Evolutionary conservation across 2,797 vertebrate genomes (phyloP), one percentile per base, ranked within the genome.

Genomic region (Parauchenoglanis ngamensis): DNA sequence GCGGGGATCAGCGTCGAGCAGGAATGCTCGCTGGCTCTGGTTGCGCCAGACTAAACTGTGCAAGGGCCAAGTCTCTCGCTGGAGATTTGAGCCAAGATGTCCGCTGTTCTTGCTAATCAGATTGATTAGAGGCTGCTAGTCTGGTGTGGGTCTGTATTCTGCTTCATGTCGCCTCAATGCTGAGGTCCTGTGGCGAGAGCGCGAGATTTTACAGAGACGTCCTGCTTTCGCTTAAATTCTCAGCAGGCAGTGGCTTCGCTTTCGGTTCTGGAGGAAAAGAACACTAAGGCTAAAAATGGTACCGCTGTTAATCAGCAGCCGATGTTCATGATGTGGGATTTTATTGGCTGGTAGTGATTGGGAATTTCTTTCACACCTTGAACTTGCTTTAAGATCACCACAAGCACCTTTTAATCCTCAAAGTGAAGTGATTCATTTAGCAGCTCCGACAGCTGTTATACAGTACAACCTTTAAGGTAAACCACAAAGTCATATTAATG

Each of bases 41-140:
- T 89, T 90, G 93, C 92, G 92, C 93, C 94, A 94, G 93, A 94
- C 92, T 93, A 92, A 93, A 94, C 94, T 92, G 84, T 87, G 86
- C 89, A 89, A 91, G 93, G 89, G 90, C 63, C 72, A 89, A 89
- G 91, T 56, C 92, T 92, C 91, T 92, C 82, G 72, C 89, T 90
- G 92, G 93, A 95, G 94, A 95, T 94, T 93, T 90, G 92, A 91
- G 92, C 90, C 90, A 86, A 94, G 94, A 95, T 61, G 77, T 78
- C 76, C 91, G 49, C 93, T 91, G 93, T 92, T 90, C 89, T 87
- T 89, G 80, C 92, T 94, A 94, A 95, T 94, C 94, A 95, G 93
- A 95, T 94, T 95, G 95, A 96, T 96, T 95, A 94, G 91, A 70
- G 90, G 89, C 89, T 91, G 90, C 86, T 89, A 15, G 56, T 61